Evolutionary conservation across 2,888 invertebrate genomes (phyloP), one percentile per base, ranked within the genome.

Genomic region (Ophion ventricosus): DNA sequence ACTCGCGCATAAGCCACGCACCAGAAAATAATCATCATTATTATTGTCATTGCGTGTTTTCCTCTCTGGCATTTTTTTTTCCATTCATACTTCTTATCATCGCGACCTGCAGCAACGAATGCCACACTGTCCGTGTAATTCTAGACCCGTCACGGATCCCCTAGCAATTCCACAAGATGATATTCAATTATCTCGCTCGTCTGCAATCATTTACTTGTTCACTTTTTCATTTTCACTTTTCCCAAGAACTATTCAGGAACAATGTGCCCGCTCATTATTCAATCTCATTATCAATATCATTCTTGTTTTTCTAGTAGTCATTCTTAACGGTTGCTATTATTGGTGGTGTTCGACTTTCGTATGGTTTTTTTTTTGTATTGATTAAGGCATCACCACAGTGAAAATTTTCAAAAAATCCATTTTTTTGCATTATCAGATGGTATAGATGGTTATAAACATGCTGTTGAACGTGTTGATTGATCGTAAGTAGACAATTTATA

Each of bases 121-220:
- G 25, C 23, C 57, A 72, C 57, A 72, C 14, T 40, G 35, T n/a
- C 11, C 17, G 20, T 26, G 63, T 63, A 74, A 74, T 74, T 74
- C 74, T 61, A 74, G 61, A 49, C 74, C 63, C 74, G 26, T 63
- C 35, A 17, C 14, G 72, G 57, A 40, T 63, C 63, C 63, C 61
- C 49, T n/a, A 26, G 74, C 61, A 74, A 74, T 74, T 63, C 49
- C 74, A 43, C 23, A 11, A 74, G 43, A 74, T 74, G 25, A 54
- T 61, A 74, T 63, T 74, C n/a, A 74, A 74, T 61, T 74, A 74
- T 74, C n/a, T 26, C 29, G 17, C 61, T 61, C 26, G 3, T 74
- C 63, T 14, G 26, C 49, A 23, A 63, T 74, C 63, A 26, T 61
- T 25, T 73, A 17, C 1, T 20, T 0, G 23, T 59, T 23, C 23